These are phyloP conservation scores for Rhinoraja longicauda DNA, from an alignment of 2,797 vertebrate species.

Conservation along the genomic window DNA sequence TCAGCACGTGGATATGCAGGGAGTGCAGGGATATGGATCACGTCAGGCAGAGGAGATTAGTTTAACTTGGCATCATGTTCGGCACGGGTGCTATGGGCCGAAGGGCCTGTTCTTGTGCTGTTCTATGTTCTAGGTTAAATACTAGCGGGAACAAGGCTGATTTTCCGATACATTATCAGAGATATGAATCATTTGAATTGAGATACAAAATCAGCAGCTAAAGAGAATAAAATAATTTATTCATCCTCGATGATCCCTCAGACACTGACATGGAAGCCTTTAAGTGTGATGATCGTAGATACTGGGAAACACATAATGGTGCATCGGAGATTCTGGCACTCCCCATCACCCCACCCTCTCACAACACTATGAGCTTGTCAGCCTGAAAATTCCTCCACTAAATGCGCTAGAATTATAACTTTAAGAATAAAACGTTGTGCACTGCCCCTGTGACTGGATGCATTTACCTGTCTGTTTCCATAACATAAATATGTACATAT, in stretches of 20 bases:
- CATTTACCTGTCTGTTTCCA: too few relatives aligned
- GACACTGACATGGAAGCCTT: not conserved
- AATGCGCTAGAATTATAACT: not conserved
- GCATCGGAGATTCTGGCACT: too few relatives aligned
- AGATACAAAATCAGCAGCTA: not conserved
- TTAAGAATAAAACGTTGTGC: not conserved
- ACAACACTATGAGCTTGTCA: not conserved
- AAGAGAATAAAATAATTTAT: slow-evolving; percentile 5
- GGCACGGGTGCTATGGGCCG: too few relatives aligned
- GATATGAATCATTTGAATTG: not conserved
- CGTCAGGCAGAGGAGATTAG: too few relatives aligned
- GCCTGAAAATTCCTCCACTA: not conserved
- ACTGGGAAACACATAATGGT: not conserved
- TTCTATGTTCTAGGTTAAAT: not conserved
- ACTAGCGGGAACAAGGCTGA: not conserved
- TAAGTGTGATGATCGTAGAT: not conserved
- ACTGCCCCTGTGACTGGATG: too few relatives aligned
- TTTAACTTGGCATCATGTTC: too few relatives aligned
- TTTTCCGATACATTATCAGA: not conserved
- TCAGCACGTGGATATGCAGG: too few relatives aligned
- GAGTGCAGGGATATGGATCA: too few relatives aligned
- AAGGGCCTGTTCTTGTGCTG: too few relatives aligned
- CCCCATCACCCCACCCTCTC: not conserved
- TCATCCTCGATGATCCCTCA: not conserved
- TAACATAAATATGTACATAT: too few relatives aligned